Base-by-base conservation (phyloP, 2,113 vertebrate species). In the Megaptera novaeangliae region DNA sequence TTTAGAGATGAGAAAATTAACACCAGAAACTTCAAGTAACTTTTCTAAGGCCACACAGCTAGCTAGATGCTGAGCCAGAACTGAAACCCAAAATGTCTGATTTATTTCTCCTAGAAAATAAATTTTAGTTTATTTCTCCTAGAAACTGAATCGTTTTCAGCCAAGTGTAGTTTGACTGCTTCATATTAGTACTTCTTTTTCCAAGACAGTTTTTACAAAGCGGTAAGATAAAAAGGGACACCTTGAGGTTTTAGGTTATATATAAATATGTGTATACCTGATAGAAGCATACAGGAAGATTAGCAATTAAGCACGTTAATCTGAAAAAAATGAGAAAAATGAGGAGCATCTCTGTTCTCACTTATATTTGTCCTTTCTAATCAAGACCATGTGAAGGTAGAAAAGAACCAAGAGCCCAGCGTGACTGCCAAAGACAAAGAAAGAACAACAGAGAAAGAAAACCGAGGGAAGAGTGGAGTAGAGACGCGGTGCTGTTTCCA, bases 381-480 rank as follows among this genome's bases (percentile, higher is more conserved):
- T 96, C 57, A 92, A 96, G 97, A 85, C 74, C 93, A 89, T 66
- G 13, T 97, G 92, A 87, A 72, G 49, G 49, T 64, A 71, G 41
- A 95, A 81, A 63, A 95, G 68, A 96, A 97, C 69, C 81, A 0
- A 18, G 95, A 96, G 74, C 49, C 36, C 41, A 6, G 68, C 8
- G 5, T 61, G 92, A 87, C 6, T 74, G 86, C 78, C 92, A 89
- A 83, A 95, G 77, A 68, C 3, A 8, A 82, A 72, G 84, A 34
- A 75, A 74, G 72, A 49, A 77, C 39, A 57, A 13, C 52, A 72
- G 87, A 92, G 36, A 77, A 59, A 77, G 87, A 97, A 85, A 84
- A 78, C 25, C 2, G 39, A 96, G 31, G 10, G n/a, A 91, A 44
- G 29, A 74, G 23, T 0, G 7, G 96, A 97, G 39, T 55, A 55